These are phyloP conservation scores for Chelonia mydas DNA, from an alignment of 2,797 vertebrate species.

Conservation along the genomic window DNA sequence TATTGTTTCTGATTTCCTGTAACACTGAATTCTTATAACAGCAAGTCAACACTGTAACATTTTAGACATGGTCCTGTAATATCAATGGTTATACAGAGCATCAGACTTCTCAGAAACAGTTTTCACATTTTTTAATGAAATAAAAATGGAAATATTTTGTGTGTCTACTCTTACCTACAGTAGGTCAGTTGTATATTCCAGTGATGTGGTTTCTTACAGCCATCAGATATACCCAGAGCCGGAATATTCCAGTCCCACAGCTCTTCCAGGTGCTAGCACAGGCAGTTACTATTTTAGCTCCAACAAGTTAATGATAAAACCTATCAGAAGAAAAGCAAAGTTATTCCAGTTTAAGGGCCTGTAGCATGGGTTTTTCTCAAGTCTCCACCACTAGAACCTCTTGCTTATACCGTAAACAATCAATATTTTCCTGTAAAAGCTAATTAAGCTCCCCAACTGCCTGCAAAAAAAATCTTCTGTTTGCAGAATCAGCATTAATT, in stretches of 20 bases:
- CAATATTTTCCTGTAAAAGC: background rate
- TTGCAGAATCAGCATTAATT: background rate
- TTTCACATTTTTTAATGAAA: constrained; percentile 45
- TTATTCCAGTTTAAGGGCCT: background rate
- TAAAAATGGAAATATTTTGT: constrained; percentile 41
- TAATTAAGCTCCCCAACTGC: background rate
- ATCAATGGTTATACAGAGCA: background rate
- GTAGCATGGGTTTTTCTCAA: constrained; percentile 2
- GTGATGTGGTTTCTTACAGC: background rate
- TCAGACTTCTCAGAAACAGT: constrained; percentile 43
- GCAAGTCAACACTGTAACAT: constrained; percentile 60
- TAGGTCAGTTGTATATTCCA: constrained; percentile 11
- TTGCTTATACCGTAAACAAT: constrained; percentile 13
- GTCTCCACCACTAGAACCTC: constrained; percentile 18
- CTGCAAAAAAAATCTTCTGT: constrained; percentile 1
- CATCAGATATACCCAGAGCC: background rate
- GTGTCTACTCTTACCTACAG: constrained; percentile 36
- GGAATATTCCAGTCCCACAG: background rate
- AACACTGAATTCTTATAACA: constrained; percentile 66
- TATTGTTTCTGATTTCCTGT: constrained; percentile 77
- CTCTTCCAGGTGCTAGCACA: constrained; percentile 17
- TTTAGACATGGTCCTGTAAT: constrained; percentile 56
- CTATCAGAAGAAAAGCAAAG: background rate
- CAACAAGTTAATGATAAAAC: constrained; percentile 27
- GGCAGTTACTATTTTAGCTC: background rate